These are phyloP conservation scores for Mayetiola destructor DNA, from an alignment of 2,888 invertebrate species.

Conservation along the genomic window DNA sequence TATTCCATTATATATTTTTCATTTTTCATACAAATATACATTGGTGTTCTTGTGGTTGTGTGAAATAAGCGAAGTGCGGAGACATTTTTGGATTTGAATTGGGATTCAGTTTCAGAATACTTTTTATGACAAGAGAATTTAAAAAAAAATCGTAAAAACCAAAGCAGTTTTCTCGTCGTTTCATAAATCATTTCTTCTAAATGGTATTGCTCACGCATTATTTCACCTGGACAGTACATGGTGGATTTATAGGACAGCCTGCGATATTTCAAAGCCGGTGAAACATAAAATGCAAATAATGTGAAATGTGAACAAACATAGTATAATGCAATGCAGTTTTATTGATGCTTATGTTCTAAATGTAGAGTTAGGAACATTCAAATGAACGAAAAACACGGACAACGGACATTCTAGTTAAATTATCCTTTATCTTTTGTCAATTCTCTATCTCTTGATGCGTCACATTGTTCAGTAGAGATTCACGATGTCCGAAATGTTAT, in stretches of 20 bases:
- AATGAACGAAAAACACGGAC: not conserved
- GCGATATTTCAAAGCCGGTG: constrained; percentile 7
- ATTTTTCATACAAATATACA: no score
- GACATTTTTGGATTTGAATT: not conserved
- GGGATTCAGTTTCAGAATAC: no score
- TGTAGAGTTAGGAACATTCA: not conserved
- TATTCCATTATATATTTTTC: no score
- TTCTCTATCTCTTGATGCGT: not conserved
- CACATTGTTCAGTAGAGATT: not conserved
- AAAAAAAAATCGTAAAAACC: no score
- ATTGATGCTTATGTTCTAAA: not conserved
- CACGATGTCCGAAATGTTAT: not conserved
- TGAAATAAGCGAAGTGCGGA: no score
- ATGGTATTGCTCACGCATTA: constrained; percentile 5
- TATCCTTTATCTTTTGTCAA: not conserved
- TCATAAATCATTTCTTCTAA: constrained; percentile 10
- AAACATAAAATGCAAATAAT: not conserved
- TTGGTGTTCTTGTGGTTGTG: no score
- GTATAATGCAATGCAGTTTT: not conserved
- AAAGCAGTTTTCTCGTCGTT: not conserved
- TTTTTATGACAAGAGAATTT: no score
- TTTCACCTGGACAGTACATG: constrained; percentile 5
- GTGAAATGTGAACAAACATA: no score
- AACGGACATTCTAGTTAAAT: not conserved
- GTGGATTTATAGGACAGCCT: constrained; percentile 6